Evolutionary conservation across 2,888 invertebrate genomes (phyloP).

Genomic region (Saturnia pavonia): DNA sequence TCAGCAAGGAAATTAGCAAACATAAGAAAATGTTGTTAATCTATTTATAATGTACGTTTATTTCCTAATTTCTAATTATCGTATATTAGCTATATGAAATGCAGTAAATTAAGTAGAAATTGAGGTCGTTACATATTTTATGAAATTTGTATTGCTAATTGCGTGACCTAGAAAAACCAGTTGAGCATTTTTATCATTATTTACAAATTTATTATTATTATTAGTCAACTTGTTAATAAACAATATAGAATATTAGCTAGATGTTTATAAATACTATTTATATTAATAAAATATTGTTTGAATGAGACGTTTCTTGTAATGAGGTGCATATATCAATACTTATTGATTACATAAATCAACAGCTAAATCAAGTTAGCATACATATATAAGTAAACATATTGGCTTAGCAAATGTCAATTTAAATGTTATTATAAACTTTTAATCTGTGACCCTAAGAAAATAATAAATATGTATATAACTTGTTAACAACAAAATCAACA

Average conservation of each 20-base stretch:
- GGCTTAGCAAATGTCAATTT: too few species aligned
- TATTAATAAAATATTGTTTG: not conserved
- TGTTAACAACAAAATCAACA: too few species aligned
- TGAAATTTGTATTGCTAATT: not conserved
- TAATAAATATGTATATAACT: too few species aligned
- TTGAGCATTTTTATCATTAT: not conserved
- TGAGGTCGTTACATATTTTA: not conserved
- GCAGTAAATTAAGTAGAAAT: not conserved
- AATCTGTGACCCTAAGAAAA: too few species aligned
- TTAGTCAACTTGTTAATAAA: not conserved
- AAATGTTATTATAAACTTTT: too few species aligned
- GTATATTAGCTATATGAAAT: not conserved
- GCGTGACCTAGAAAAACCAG: not conserved
- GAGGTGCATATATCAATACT: too few species aligned
- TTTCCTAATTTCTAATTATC: slow-evolving; percentile 16
- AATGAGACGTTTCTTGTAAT: not conserved
- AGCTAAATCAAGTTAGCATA: too few species aligned
- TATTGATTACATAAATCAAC: too few species aligned
- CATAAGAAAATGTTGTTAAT: slow-evolving; percentile 40
- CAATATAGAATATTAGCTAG: not conserved
- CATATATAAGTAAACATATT: too few species aligned
- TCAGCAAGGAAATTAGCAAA: slow-evolving; percentile 65
- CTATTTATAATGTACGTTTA: slow-evolving; percentile 27
- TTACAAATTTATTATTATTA: not conserved
- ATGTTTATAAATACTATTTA: not conserved